Evolutionary conservation across 2,797 vertebrate genomes (phyloP).

Genomic region (Micropoecilia bifurca): DNA sequence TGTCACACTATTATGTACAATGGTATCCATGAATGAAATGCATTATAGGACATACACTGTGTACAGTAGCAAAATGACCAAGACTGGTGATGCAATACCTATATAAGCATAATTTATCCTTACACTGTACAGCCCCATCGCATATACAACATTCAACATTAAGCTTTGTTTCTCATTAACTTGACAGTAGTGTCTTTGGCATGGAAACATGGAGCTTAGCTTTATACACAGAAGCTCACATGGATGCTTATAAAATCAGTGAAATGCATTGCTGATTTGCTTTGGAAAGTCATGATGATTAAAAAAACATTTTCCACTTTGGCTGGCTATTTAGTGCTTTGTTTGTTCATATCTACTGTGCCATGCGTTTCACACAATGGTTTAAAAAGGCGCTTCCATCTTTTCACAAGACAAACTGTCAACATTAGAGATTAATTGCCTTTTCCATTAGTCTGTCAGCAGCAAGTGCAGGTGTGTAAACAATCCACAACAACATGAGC

Average conservation of each 20-base stretch:
- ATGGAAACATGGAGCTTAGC: background rate
- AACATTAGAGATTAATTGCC: slow-evolving; percentile 21
- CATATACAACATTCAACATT: background rate
- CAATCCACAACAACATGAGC: slow-evolving; percentile 23
- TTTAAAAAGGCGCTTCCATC: slow-evolving; percentile 33
- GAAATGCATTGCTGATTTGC: background rate
- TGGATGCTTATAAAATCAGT: background rate
- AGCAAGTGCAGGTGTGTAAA: slow-evolving; percentile 59
- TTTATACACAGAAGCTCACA: slow-evolving; percentile 14
- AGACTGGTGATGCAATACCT: background rate
- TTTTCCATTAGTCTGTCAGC: slow-evolving; percentile 39
- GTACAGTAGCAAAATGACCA: background rate
- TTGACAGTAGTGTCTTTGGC: background rate
- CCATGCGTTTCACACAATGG: slow-evolving; percentile 10
- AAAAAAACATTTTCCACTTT: background rate
- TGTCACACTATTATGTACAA: background rate
- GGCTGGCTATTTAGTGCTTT: background rate
- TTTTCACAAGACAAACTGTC: slow-evolving; percentile 34
- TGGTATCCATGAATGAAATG: background rate
- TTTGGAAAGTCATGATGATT: slow-evolving; percentile 6
- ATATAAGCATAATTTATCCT: background rate
- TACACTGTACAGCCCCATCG: background rate
- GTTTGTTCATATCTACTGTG: background rate
- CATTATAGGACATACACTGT: background rate
- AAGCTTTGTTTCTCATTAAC: background rate